Base-by-base conservation (phyloP, 1,140 invertebrate species). In the Zophobas morio region DNA sequence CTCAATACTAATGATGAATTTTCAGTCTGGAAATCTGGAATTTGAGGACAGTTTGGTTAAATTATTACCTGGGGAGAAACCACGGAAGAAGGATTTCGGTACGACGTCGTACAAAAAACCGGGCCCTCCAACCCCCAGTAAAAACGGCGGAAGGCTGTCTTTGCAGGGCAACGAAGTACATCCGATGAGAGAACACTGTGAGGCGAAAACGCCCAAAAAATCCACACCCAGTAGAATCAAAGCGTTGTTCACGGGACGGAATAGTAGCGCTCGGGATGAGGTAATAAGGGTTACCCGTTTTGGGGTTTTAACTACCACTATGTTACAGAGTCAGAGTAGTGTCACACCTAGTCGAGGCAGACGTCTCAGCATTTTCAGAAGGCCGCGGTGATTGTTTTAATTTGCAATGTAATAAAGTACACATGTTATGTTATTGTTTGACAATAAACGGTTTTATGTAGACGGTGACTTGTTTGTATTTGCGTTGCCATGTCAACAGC, bases 121-220 rank as follows among this genome's bases (percentile, higher is more conserved):
- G 0, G 94, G 94, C 2, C 94, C 94, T 54, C 94, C 94, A 6
- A 96, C 94, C 3, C 94, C 94, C 1, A 94, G 93, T 86, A 95
- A 94, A 86, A 92, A 94, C 84, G 93, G 93, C n/a, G 92, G 93
- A 0, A 88, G 93, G 77, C 83, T 91, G 6, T 94, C 93, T 78
- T 87, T 88, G 80, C 90, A 89, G 86, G 90, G 86, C 4, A 86
- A 84, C 51, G 86, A 87, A 75, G n/a, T 81, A 2, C 83, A 81
- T 53, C 79, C 80, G 5, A 76, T 86, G 32, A 80, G 80, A 39
- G 85, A 87, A 54, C 72, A 80, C 4, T 82, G 83, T 70, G 80
- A 80, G 35, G 74, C 5, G 3, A 81, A 81, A 40, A 81, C 82
- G 1, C 79, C 53, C 74, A 86, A 84, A 83, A 84, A 81, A 57